Conservation (phyloP, 1,140 invertebrate genomes). For the Xylocopa sonorina region DNA sequence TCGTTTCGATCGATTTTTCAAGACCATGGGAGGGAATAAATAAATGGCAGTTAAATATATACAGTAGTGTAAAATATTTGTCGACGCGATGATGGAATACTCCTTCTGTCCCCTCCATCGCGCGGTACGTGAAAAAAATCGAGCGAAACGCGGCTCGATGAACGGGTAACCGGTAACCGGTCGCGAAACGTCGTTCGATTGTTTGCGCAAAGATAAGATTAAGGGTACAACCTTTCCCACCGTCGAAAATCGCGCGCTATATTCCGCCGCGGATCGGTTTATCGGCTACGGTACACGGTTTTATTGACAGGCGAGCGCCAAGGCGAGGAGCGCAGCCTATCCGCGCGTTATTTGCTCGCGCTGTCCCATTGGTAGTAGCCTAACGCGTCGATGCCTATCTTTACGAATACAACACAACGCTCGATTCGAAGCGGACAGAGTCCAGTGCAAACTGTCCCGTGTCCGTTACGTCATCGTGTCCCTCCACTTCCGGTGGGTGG, state of each 20-base stretch:
- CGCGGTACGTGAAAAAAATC: slow-evolving; percentile 1
- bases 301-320: slow-evolving; percentile 57
- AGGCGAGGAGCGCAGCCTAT: slow-evolving; percentile 23
- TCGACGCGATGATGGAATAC: no score
- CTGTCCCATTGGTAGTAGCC: slow-evolving; percentile 57
- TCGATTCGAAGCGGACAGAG: slow-evolving; percentile 33
- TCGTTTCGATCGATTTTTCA: no score
- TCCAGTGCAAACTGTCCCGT: slow-evolving; percentile 22
- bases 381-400: slow-evolving; percentile 58
- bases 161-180: slow-evolving; percentile 15
- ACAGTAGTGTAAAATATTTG: no score
- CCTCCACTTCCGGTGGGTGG: slow-evolving; percentile 28
- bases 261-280: slow-evolving; percentile 39
- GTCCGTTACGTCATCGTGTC: slow-evolving; percentile 31
- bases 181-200: slow-evolving; percentile 42
- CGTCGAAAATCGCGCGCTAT: slow-evolving; percentile 55
- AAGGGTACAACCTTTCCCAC: slow-evolving; percentile 56
- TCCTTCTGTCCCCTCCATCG: background rate
- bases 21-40: no score
- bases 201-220: slow-evolving; percentile 67
- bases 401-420: slow-evolving; percentile 48
- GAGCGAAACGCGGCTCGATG: background rate
- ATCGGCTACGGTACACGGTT: slow-evolving; percentile 57
- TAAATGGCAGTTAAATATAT: no score
- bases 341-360: slow-evolving; percentile 47